These are phyloP conservation scores for Poeciliopsis turrubarensis DNA, from an alignment of 2,113 vertebrate genomes.

Conservation along the genomic window DNA sequence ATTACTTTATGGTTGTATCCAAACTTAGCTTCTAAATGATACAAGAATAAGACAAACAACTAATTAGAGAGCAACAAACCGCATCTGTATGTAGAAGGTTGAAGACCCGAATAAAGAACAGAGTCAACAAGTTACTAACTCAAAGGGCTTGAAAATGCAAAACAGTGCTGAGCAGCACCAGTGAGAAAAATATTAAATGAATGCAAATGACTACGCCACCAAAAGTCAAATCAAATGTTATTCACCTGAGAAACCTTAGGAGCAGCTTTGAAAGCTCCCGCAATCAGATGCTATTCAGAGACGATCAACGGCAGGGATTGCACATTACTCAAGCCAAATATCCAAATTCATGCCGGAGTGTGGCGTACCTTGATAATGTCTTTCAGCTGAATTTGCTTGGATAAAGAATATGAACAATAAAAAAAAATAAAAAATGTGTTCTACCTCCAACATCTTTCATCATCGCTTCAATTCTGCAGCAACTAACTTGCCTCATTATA, in stretches of 20 bases:
- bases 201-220: conserved; percentile 47
- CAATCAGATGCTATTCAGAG: conserved; percentile 71
- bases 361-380: conserved; percentile 39
- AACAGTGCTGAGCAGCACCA: conserved; percentile 7
- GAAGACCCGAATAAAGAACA: conserved; percentile 1
- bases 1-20: neutral
- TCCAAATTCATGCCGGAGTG: conserved; percentile 37
- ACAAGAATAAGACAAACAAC: conserved; percentile 5
- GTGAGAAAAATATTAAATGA: conserved; percentile 46
- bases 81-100: neutral
- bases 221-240: conserved; percentile 56
- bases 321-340: conserved; percentile 57
- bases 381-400: conserved; percentile 8
- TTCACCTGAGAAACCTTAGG: conserved; percentile 46
- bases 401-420: neutral
- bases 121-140: conserved; percentile 49
- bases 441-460: conserved; percentile 4
- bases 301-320: conserved; percentile 30
- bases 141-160: conserved; percentile 25
- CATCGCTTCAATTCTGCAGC: conserved; percentile 24
- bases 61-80: conserved; percentile 39
- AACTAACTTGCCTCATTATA: conserved; percentile 9
- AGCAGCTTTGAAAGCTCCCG: conserved; percentile 8
- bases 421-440: neutral
- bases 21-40: conserved; percentile 24